phyloP scores from a whole-genome alignment of 2,113 vertebrate genomes.

The Pedetes capensis region DNA sequence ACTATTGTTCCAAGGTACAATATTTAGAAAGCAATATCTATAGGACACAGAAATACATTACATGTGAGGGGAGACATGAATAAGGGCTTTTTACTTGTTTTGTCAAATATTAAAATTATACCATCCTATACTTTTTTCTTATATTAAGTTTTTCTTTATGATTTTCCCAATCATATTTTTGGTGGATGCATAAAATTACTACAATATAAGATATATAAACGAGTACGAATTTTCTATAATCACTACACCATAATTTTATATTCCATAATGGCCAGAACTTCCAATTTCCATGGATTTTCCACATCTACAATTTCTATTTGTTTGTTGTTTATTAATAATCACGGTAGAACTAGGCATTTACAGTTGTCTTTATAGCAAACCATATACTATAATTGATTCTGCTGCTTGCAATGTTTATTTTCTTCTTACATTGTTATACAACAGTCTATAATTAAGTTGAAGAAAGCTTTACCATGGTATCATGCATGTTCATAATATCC shows the following conservation, averaged over 20 bases:
- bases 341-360: background rate
- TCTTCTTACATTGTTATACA: slow-evolving; percentile 1
- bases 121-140: background rate
- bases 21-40: background rate
- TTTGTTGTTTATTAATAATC: slow-evolving; percentile 7
- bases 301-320: background rate
- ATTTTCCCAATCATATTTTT: slow-evolving; percentile 13
- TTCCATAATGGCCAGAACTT: background rate
- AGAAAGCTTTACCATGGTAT: background rate
- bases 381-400: background rate
- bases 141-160: slow-evolving; percentile 11
- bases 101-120: background rate
- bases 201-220: background rate
- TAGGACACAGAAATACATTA: background rate
- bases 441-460: background rate
- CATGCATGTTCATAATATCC: background rate
- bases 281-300: background rate
- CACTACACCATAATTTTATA: background rate
- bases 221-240: slow-evolving; percentile 18
- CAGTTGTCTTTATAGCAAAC: background rate
- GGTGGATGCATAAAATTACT: background rate
- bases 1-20: background rate
- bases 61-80: background rate
- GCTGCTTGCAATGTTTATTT: background rate
- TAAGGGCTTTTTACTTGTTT: background rate